Percentiles rank a stretch among this genome's conserved stretches.
These are phyloP conservation scores for Phalangium opilio DNA, from an alignment of 2,888 invertebrate species.

Conservation along the genomic window DNA sequence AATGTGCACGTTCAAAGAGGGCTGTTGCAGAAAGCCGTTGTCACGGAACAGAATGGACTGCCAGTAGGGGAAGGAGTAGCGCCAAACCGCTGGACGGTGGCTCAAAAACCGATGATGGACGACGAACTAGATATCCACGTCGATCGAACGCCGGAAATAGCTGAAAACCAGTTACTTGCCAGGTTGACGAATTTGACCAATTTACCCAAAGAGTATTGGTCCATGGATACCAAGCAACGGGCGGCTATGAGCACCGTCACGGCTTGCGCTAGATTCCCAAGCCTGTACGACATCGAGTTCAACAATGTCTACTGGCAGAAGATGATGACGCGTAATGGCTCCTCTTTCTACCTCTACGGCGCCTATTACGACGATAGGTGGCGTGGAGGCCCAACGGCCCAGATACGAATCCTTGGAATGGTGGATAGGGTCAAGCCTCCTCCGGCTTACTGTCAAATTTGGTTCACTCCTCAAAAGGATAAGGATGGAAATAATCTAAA, in stretches of 20 bases:
- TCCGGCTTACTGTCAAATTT: slow-evolving; percentile 41
- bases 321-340: slow-evolving; percentile 51
- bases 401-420: slow-evolving; percentile 78
- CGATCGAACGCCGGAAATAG: slow-evolving; percentile 43
- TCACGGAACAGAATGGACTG: slow-evolving; percentile 7
- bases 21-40: slow-evolving; percentile 15
- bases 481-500: neutral
- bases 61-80: neutral
- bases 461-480: slow-evolving; percentile 22
- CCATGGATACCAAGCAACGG: slow-evolving; percentile 59
- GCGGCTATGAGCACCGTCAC: slow-evolving; percentile 30
- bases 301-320: slow-evolving; percentile 90
- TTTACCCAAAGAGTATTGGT: slow-evolving; percentile 71
- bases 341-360: slow-evolving; percentile 65
- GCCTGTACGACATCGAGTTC: slow-evolving; percentile 76
- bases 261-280: slow-evolving; percentile 39
- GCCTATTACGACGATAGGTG: slow-evolving; percentile 73
- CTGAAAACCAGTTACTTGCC: slow-evolving; percentile 41
- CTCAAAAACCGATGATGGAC: neutral
- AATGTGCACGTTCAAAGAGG: slow-evolving; percentile 18
- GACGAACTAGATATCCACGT: slow-evolving; percentile 26
- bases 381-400: slow-evolving; percentile 62
- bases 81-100: neutral
- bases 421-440: slow-evolving; percentile 75
- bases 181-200: slow-evolving; percentile 45